Percentiles rank a stretch among this genome's conserved stretches.
These are phyloP conservation scores for Bimastos eiseni DNA, from an alignment of 2,888 invertebrate species.

Conservation along the genomic window DNA sequence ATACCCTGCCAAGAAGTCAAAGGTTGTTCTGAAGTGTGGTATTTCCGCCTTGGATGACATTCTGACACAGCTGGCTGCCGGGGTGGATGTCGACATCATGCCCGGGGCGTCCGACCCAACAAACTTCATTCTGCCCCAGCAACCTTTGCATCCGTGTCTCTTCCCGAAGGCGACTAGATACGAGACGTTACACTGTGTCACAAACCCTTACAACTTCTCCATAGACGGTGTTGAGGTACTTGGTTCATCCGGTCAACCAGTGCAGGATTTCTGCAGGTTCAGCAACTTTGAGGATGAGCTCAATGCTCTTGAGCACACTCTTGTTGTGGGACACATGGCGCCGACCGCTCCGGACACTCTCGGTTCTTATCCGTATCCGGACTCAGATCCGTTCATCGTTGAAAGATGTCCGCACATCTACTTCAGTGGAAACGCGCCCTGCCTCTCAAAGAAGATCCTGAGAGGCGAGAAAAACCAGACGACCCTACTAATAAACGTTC, in stretches of 20 bases:
- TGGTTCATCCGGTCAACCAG: slow-evolving; percentile 80
- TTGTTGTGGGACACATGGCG: slow-evolving; percentile 85
- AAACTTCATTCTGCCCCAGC: slow-evolving; percentile 87
- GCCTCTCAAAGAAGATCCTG: slow-evolving; percentile 49
- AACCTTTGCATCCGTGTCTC: slow-evolving; percentile 86
- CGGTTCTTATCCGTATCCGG: slow-evolving; percentile 76
- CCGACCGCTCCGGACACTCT: slow-evolving; percentile 94
- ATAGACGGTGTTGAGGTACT: slow-evolving; percentile 53
- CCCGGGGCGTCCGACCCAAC: slow-evolving; percentile 81
- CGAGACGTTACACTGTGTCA: slow-evolving; percentile 74
- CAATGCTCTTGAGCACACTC: slow-evolving; percentile 76
- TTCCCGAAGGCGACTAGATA: slow-evolving; percentile 68
- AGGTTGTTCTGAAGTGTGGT: slow-evolving; percentile 66
- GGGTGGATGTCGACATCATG: slow-evolving; percentile 79
- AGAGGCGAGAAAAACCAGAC: slow-evolving; percentile 27
- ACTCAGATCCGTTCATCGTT: slow-evolving; percentile 84
- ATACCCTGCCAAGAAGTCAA: slow-evolving; percentile 61
- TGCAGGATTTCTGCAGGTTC: slow-evolving; percentile 69
- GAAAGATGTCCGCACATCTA: slow-evolving; percentile 82
- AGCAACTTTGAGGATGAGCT: slow-evolving; percentile 73
- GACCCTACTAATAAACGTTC: slow-evolving; percentile 76
- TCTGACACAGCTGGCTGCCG: slow-evolving; percentile 65
- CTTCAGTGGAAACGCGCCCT: slow-evolving; percentile 79
- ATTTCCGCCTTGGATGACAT: slow-evolving; percentile 71
- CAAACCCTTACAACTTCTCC: slow-evolving; percentile 78